Conservation (phyloP, 2,113 vertebrate genomes). For the Chaetura pelagica region DNA sequence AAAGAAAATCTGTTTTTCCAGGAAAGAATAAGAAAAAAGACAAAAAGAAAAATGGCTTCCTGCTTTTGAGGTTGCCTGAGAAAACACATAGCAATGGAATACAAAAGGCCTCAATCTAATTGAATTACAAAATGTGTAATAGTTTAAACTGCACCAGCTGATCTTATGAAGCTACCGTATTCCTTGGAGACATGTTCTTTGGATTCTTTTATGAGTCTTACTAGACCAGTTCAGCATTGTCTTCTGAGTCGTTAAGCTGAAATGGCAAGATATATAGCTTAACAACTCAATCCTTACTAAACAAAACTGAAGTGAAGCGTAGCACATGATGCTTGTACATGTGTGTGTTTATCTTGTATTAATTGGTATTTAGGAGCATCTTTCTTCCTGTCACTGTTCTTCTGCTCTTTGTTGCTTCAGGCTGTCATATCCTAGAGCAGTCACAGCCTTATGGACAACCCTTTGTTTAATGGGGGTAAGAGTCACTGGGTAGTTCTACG, state of each 20-base stretch:
- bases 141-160: slow-evolving; percentile 75
- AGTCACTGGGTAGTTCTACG: not conserved
- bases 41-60: not conserved
- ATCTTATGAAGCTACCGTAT: slow-evolving; percentile 67
- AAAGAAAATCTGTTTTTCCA: slow-evolving; percentile 31
- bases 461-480: not conserved
- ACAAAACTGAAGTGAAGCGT: not conserved
- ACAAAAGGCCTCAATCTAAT: slow-evolving; percentile 63
- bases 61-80: slow-evolving; percentile 53
- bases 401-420: not conserved
- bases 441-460: not conserved
- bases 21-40: not conserved
- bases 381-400: not conserved
- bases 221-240: slow-evolving; percentile 19
- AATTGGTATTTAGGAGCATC: not conserved
- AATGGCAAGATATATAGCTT: not conserved
- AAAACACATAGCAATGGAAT: slow-evolving; percentile 27
- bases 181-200: slow-evolving; percentile 61
- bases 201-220: slow-evolving; percentile 22
- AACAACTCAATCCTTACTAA: slow-evolving; percentile 7
- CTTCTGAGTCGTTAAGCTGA: slow-evolving; percentile 10
- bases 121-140: slow-evolving; percentile 76
- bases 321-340: not conserved
- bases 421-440: not conserved
- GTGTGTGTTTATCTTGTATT: not conserved